Conservation (phyloP, 2,113 vertebrate species). For the Sinocyclocheilus grahami region DNA sequence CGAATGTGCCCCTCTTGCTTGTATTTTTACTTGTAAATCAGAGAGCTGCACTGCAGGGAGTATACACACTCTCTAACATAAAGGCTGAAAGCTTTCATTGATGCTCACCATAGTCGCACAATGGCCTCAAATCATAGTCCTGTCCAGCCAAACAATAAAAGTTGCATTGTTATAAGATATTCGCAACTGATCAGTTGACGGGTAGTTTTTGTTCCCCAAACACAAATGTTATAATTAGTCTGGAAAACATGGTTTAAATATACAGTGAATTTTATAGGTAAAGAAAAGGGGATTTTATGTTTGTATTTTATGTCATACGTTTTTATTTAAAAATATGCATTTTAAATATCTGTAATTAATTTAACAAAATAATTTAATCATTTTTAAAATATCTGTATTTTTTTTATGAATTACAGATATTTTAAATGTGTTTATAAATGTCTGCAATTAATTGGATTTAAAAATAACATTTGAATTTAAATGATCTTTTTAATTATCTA, state of each 20-base stretch:
- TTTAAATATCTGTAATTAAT: no score
- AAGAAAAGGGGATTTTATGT: background rate
- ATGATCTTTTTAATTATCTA: no score
- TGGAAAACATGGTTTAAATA: background rate
- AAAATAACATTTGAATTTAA: no score
- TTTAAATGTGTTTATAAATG: no score
- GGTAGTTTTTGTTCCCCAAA: no score
- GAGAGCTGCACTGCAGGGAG: background rate
- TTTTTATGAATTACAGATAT: no score
- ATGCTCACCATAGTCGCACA: slow-evolving; percentile 25
- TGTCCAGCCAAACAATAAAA: slow-evolving; percentile 54
- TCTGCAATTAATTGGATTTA: no score
- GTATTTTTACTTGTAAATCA: slow-evolving; percentile 23
- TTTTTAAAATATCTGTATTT: no score
- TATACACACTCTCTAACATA: background rate
- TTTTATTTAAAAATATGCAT: no score
- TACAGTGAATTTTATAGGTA: background rate
- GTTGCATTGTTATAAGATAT: slow-evolving; percentile 51
- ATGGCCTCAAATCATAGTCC: slow-evolving; percentile 45
- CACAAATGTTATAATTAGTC: background rate
- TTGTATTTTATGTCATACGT: no score
- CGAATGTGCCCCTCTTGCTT: background rate
- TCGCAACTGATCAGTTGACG: slow-evolving; percentile 52
- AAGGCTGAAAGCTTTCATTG: slow-evolving; percentile 21
- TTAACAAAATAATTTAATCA: no score